Conservation (phyloP, 2,888 invertebrate species). For the Andrena flavipes region DNA sequence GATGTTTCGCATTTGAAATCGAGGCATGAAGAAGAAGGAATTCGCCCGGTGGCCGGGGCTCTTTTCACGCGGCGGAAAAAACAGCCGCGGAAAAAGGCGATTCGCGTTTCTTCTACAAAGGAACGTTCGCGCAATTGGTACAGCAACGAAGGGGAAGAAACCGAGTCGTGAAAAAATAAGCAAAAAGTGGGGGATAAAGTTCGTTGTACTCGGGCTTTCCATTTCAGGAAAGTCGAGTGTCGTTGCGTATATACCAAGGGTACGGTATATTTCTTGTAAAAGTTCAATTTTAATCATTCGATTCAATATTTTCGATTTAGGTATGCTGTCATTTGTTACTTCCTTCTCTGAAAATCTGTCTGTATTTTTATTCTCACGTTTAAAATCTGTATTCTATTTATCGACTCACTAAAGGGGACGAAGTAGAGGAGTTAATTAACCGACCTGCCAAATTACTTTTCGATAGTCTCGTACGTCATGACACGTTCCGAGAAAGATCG, state of each 20-base stretch:
- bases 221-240: not conserved
- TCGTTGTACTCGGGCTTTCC: not conserved
- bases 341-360: too few species aligned
- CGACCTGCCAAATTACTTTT: slow-evolving; percentile 21
- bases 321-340: too few species aligned
- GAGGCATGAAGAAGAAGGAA: slow-evolving; percentile 48
- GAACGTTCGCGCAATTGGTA: slow-evolving; percentile 27
- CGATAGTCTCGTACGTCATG: not conserved
- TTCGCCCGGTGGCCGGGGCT: slow-evolving; percentile 27
- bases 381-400: not conserved
- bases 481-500: not conserved
- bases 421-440: not conserved
- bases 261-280: too few species aligned
- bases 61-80: slow-evolving; percentile 50
- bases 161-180: slow-evolving; percentile 19
- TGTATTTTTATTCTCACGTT: not conserved
- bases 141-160: slow-evolving; percentile 12
- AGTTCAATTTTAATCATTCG: too few species aligned
- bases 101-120: slow-evolving; percentile 24
- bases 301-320: too few species aligned
- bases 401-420: not conserved
- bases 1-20: slow-evolving; percentile 64
- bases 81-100: slow-evolving; percentile 21
- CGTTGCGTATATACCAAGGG: too few species aligned
- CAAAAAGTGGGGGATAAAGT: slow-evolving; percentile 12